Evolutionary conservation across 2,113 vertebrate genomes (phyloP).

Genomic region (Saguinus midas): DNA sequence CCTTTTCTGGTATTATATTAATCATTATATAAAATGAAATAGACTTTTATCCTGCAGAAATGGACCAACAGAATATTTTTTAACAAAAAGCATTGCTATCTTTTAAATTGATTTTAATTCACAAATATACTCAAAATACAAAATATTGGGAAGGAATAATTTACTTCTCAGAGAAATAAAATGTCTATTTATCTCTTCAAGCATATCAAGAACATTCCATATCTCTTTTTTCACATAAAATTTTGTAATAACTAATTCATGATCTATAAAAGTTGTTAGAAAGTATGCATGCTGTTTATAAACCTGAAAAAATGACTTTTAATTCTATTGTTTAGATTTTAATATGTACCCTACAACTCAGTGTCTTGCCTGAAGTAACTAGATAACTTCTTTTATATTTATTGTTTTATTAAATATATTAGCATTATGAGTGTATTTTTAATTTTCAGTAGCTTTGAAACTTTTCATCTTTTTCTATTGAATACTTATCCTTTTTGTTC

Average conservation of each 20-base stretch:
- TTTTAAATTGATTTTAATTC: conserved; percentile 4
- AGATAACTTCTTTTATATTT: not conserved
- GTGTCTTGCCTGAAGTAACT: not conserved
- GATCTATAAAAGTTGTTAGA: not conserved
- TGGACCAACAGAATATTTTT: conserved; percentile 7
- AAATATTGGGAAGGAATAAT: not conserved
- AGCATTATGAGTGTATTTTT: not conserved
- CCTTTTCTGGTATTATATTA: conserved; percentile 54
- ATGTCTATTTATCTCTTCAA: not conserved
- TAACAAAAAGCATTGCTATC: conserved; percentile 21
- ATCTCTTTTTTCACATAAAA: not conserved
- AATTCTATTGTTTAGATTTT: not conserved
- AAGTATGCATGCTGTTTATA: not conserved
- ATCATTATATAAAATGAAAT: conserved; percentile 62
- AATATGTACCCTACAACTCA: not conserved
- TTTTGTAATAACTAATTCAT: not conserved
- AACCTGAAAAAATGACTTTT: not conserved
- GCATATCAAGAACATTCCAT: not conserved
- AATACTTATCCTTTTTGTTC: not conserved
- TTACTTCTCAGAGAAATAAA: not conserved
- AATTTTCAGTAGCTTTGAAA: not conserved
- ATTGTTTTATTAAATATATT: not conserved
- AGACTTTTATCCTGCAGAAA: conserved; percentile 9
- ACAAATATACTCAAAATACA: not conserved
- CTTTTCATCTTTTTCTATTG: not conserved